Evolutionary conservation across 2,113 vertebrate species (phyloP).

Genomic region (Isurus oxyrinchus): DNA sequence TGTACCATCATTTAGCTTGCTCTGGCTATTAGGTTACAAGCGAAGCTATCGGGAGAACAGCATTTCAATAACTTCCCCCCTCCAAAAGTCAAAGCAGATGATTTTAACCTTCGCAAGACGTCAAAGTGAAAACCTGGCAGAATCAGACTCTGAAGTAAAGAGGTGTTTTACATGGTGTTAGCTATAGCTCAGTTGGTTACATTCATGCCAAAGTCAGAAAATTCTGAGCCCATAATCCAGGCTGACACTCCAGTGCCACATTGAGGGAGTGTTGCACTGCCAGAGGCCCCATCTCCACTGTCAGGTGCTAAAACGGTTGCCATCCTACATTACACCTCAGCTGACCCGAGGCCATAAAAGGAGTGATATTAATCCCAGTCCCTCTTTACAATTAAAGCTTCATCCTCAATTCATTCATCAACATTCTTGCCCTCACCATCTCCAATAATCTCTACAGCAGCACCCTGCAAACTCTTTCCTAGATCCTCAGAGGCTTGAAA

Average conservation of each 20-base stretch:
- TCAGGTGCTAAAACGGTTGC: constrained; percentile 21
- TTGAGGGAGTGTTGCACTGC: background rate
- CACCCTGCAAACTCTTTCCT: background rate
- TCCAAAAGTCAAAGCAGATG: background rate
- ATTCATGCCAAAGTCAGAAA: background rate
- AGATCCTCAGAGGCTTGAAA: background rate
- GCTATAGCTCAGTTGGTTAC: background rate
- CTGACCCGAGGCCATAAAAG: background rate
- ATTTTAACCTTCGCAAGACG: background rate
- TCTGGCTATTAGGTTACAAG: background rate
- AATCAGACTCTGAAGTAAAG: constrained; percentile 39
- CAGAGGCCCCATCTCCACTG: background rate
- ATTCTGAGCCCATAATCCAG: background rate
- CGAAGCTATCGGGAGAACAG: background rate
- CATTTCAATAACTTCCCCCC: background rate
- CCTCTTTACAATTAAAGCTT: constrained; percentile 42
- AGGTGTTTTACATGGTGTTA: constrained; percentile 7
- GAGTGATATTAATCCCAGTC: background rate
- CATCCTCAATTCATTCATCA: constrained; percentile 40
- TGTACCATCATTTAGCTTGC: background rate
- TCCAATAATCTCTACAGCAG: background rate
- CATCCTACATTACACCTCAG: background rate
- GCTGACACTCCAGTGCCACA: background rate
- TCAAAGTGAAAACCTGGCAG: constrained; percentile 37
- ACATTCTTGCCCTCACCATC: background rate